Conservation (phyloP, 2,888 invertebrate species). For the Eledona agricola region DNA sequence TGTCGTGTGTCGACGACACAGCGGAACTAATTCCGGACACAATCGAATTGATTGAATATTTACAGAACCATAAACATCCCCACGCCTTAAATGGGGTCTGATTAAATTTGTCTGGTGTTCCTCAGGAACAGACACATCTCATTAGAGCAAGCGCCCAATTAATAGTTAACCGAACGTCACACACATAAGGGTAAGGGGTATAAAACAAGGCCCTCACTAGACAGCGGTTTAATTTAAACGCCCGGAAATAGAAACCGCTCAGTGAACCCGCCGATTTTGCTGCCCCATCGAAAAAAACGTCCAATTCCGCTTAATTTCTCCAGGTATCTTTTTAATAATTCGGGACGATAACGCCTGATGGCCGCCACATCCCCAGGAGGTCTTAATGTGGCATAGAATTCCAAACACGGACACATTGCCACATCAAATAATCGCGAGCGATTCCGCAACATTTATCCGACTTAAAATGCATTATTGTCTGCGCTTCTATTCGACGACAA, state of each 20-base stretch:
- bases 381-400: conserved; percentile 30
- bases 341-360: conserved; percentile 26
- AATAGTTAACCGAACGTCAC: conserved; percentile 29
- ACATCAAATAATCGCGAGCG: conserved; percentile 23
- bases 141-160: conserved; percentile 28
- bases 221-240: conserved; percentile 22
- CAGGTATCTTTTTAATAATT: conserved; percentile 22
- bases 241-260: conserved; percentile 10
- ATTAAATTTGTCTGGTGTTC: conserved; percentile 24
- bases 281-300: neutral
- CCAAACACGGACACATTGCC: conserved; percentile 27
- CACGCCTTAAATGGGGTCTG: conserved; percentile 18
- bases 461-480: conserved; percentile 17
- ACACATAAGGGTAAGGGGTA: conserved; percentile 26
- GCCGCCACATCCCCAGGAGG: conserved; percentile 12
- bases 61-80: conserved; percentile 28
- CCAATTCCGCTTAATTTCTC: conserved; percentile 13
- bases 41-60: conserved; percentile 28
- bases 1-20: conserved; percentile 13
- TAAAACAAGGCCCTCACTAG: conserved; percentile 10
- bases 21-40: conserved; percentile 15
- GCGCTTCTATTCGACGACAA: conserved; percentile 5
- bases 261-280: neutral
- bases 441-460: conserved; percentile 26
- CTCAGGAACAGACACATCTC: conserved; percentile 26